Evolutionary conservation across 1,140 invertebrate species (phyloP).

Genomic region (Zophobas morio): DNA sequence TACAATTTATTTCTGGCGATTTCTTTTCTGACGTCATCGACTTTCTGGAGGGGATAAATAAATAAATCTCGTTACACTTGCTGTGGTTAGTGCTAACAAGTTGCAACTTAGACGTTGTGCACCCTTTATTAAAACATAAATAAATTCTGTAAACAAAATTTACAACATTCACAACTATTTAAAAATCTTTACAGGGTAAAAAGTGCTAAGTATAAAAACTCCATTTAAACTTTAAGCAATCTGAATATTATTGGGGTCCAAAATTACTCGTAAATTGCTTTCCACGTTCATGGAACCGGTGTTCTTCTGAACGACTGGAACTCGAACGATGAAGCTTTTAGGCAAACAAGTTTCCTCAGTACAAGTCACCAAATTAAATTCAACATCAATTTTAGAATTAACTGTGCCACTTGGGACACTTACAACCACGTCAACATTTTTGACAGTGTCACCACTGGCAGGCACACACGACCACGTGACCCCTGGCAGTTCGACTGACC

Average conservation of each 20-base stretch:
- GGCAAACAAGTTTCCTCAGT: conserved; percentile 68
- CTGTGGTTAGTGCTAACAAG: too few species aligned
- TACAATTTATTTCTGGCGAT: too few species aligned
- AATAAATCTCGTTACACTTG: too few species aligned
- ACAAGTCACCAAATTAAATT: conserved; percentile 69
- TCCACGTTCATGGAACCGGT: conserved; percentile 36
- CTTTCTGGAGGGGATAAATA: too few species aligned
- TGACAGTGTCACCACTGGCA: conserved; percentile 62
- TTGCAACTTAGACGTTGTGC: too few species aligned
- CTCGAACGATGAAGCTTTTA: conserved; percentile 64
- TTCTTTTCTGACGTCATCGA: too few species aligned
- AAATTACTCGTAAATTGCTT: conserved; percentile 43
- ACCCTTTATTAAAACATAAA: too few species aligned
- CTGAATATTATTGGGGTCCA: conserved; percentile 49
- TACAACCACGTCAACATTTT: conserved; percentile 65
- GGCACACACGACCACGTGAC: conserved; percentile 64
- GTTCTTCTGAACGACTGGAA: conserved; percentile 51
- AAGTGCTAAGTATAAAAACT: too few species aligned
- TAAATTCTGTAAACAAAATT: too few species aligned
- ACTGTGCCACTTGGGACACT: conserved; percentile 59
- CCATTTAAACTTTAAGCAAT: neutral
- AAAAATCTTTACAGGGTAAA: too few species aligned
- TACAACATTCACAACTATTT: too few species aligned
- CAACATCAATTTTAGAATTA: conserved; percentile 62
- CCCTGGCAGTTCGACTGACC: conserved; percentile 67